Evolutionary conservation across 1,140 invertebrate species (phyloP).

Genomic region (Leptinotarsa texana): DNA sequence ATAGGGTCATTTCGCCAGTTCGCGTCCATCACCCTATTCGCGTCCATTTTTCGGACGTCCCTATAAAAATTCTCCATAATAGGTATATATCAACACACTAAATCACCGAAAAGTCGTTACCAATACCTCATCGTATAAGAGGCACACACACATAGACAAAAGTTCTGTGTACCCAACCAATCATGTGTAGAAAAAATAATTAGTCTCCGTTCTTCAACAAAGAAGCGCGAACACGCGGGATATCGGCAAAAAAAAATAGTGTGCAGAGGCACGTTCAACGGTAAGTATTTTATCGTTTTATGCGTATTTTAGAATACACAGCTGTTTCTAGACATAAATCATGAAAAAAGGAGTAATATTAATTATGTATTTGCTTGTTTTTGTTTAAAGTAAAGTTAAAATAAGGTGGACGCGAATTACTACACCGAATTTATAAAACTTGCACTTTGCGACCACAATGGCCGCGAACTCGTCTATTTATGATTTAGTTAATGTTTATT

Average conservation of each 20-base stretch:
- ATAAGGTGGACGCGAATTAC: slow-evolving; percentile 9
- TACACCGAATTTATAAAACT: slow-evolving; percentile 18
- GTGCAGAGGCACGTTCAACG: not conserved
- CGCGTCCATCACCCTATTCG: slow-evolving; percentile 11
- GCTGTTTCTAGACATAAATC: slow-evolving; percentile 10
- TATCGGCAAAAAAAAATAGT: not conserved
- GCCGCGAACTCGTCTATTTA: no score
- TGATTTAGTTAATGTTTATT: no score
- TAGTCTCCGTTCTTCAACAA: not conserved
- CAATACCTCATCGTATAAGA: not conserved
- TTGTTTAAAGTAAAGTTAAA: slow-evolving; percentile 13
- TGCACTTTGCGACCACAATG: slow-evolving; percentile 9
- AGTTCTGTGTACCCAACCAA: slow-evolving; percentile 13
- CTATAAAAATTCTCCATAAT: not conserved
- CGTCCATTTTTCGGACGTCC: slow-evolving; percentile 5
- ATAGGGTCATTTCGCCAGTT: slow-evolving; percentile 4
- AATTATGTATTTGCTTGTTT: slow-evolving; percentile 5
- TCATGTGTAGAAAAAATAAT: slow-evolving; percentile 3
- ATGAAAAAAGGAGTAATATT: not conserved
- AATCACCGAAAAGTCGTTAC: slow-evolving; percentile 9
- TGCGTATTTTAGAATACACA: slow-evolving; percentile 8
- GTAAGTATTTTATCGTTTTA: slow-evolving; percentile 15
- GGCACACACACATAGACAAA: slow-evolving; percentile 11
- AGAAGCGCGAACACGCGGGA: not conserved
- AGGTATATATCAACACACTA: not conserved